Conservation (phyloP, 2,888 invertebrate species). For the Cataglyphis cursor region DNA sequence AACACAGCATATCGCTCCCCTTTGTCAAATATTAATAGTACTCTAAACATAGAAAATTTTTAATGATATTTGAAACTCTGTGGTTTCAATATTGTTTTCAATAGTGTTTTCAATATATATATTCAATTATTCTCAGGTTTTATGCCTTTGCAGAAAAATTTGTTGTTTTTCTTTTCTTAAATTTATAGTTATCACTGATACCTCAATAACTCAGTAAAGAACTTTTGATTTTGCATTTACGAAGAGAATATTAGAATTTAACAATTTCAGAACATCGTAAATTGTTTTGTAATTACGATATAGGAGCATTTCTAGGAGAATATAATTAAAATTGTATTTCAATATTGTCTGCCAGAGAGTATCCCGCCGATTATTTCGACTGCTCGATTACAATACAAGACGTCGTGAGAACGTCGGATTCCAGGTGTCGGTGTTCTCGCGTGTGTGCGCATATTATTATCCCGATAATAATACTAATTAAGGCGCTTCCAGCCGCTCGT, state of each 20-base stretch:
- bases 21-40: conserved; percentile 64
- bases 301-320: conserved; percentile 23
- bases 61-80: conserved; percentile 56
- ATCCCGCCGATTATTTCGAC: conserved; percentile 56
- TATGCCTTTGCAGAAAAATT: conserved; percentile 56
- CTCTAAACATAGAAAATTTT: conserved; percentile 54
- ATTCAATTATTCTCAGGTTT: conserved; percentile 45
- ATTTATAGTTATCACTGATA: neutral
- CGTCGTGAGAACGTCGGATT: conserved; percentile 64
- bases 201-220: no score
- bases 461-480: conserved; percentile 69
- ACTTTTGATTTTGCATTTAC: no score
- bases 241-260: neutral
- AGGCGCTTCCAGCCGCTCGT: conserved; percentile 71
- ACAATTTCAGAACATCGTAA: conserved; percentile 32
- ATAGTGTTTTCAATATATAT: no score
- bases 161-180: conserved; percentile 44
- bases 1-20: conserved; percentile 70
- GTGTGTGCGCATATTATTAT: conserved; percentile 66
- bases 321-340: conserved; percentile 61
- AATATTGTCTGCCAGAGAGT: conserved; percentile 40
- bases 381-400: conserved; percentile 47
- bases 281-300: conserved; percentile 44
- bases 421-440: conserved; percentile 65
- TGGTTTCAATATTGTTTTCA: conserved; percentile 43